Evolutionary conservation across 2,888 invertebrate genomes (phyloP).

Genomic region (Corythucha ciliata): DNA sequence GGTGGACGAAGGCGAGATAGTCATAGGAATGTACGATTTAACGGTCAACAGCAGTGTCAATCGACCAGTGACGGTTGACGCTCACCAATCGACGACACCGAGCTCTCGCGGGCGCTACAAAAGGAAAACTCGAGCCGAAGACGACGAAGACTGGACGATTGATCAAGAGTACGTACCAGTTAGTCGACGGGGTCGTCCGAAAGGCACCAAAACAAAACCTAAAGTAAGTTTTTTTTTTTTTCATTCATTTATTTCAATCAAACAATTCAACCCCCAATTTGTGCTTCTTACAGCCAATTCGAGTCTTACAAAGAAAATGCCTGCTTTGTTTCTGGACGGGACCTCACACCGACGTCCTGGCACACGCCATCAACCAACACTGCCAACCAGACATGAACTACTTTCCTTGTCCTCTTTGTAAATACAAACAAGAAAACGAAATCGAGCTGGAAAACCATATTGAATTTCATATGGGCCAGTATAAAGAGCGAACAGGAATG

Average conservation of each 20-base stretch:
- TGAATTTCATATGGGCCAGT: slow-evolving; percentile 26
- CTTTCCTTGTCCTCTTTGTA: slow-evolving; percentile 30
- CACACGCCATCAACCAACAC: slow-evolving; percentile 29
- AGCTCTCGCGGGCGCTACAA: slow-evolving; percentile 20
- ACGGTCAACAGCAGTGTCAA: background rate
- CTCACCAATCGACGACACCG: no score
- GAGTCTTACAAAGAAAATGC: slow-evolving; percentile 23
- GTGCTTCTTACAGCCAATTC: background rate
- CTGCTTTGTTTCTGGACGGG: slow-evolving; percentile 28
- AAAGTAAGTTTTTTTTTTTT: slow-evolving; percentile 15
- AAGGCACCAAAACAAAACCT: slow-evolving; percentile 31
- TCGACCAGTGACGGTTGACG: no score
- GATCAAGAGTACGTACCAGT: slow-evolving; percentile 30
- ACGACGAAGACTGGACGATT: slow-evolving; percentile 32
- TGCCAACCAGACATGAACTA: slow-evolving; percentile 29
- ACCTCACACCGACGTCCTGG: slow-evolving; percentile 25
- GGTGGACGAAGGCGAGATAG: no score
- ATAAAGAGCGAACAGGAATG: no score
- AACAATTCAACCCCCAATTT: background rate
- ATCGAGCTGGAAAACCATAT: slow-evolving; percentile 27
- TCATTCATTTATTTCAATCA: background rate
- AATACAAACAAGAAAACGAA: slow-evolving; percentile 26
- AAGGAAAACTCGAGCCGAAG: slow-evolving; percentile 25
- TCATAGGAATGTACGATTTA: no score
- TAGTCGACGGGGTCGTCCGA: slow-evolving; percentile 30